These are phyloP conservation scores for Heloderma charlesbogerti DNA, from an alignment of 2,113 vertebrate species.

Conservation along the genomic window DNA sequence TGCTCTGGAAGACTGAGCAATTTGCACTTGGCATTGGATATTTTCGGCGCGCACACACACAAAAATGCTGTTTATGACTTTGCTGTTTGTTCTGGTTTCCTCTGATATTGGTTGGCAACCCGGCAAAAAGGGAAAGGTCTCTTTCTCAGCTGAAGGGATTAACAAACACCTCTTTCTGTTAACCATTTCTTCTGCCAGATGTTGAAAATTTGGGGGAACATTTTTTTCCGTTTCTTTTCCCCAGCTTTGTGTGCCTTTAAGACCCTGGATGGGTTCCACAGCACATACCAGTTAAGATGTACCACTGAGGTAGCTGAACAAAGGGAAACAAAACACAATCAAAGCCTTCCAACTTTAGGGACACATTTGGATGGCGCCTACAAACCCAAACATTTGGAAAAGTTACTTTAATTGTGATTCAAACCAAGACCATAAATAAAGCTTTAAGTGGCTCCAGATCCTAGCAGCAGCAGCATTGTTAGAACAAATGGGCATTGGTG, in stretches of 20 bases:
- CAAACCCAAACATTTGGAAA: constrained; percentile 67
- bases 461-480: constrained; percentile 38
- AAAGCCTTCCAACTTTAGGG: constrained; percentile 56
- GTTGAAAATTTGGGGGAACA: background rate
- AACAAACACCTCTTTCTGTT: constrained; percentile 29
- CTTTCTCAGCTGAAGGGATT: background rate
- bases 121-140: background rate
- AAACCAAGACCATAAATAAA: constrained; percentile 69
- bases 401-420: constrained; percentile 64
- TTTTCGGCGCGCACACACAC: background rate
- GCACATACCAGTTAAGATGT: constrained; percentile 37
- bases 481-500: constrained; percentile 39
- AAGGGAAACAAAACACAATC: constrained; percentile 40
- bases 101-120: background rate
- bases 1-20: background rate
- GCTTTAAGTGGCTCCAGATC: constrained; percentile 63
- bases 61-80: background rate
- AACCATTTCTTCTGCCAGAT: constrained; percentile 18
- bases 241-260: constrained; percentile 22
- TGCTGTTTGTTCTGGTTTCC: constrained; percentile 16
- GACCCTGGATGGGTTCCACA: constrained; percentile 21
- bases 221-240: constrained; percentile 32
- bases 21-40: background rate
- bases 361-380: constrained; percentile 48
- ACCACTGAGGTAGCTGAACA: constrained; percentile 54